Evolutionary conservation across 1,140 invertebrate genomes (phyloP).

Genomic region (honey bee (Apis mellifera)): DNA sequence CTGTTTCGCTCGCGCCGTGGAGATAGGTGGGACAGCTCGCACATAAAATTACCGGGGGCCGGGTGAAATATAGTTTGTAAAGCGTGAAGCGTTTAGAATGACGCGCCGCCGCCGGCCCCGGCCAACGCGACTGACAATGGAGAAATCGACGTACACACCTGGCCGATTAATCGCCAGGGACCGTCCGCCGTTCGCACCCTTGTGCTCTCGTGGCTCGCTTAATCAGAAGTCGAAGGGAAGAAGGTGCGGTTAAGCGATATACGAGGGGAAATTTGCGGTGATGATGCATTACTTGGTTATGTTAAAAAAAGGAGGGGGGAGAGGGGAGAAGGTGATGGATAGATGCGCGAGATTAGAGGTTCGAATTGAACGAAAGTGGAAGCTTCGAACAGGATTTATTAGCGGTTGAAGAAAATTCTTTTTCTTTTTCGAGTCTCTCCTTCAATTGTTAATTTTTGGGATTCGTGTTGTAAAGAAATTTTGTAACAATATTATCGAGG

Average conservation of each 20-base stretch:
- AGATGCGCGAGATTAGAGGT: neutral
- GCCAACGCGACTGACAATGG: constrained; percentile 26
- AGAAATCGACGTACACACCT: constrained; percentile 32
- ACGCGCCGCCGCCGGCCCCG: neutral
- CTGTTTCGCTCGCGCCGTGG: constrained; percentile 18
- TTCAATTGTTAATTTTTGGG: no score
- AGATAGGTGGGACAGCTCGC: constrained; percentile 53
- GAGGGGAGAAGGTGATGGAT: neutral
- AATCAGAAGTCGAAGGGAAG: constrained; percentile 4
- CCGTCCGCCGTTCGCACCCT: neutral
- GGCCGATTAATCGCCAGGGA: constrained; percentile 34
- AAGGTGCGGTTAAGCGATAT: neutral
- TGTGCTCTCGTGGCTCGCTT: neutral
- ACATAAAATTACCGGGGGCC: constrained; percentile 59
- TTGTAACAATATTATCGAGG: no score
- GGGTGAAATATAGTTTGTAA: constrained; percentile 59
- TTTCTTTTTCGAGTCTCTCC: no score
- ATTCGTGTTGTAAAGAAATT: no score
- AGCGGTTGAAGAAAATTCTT: no score
- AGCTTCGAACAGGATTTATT: neutral
- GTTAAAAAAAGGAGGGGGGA: no score
- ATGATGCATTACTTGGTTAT: neutral
- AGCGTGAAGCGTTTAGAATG: constrained; percentile 52
- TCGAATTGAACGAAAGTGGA: neutral
- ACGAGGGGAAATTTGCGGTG: neutral